Evolutionary conservation across 2,888 invertebrate species (phyloP), one percentile per base, ranked within the genome.

Genomic region (Tuberolachnus salignus): DNA sequence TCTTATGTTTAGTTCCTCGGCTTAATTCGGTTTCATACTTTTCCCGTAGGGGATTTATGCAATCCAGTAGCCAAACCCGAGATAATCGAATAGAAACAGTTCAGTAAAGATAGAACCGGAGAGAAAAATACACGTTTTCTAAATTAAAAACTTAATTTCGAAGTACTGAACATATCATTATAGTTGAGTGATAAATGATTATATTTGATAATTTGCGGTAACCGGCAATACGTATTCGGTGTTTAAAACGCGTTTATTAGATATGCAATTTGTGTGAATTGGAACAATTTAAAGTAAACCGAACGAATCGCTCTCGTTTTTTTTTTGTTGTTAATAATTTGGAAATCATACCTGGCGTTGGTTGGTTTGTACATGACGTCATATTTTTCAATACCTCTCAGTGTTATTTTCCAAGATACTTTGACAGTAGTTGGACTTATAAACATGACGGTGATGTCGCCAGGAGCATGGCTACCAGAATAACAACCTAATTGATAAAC

Each of bases 331-430:
- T 16, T 49, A 63, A 63, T 16, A 44, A 10, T 23, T 75, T 67
- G 11, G 26, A 14, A 23, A 55, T 85, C 90, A 90, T 92, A 94
- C 94, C 94, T 94, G 87, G 94, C 94, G 87, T 94, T 93, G 70
- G 94, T 92, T 67, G 94, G 94, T 85, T 94, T 94, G 87, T 94
- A 94, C 23, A 92, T 94, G 86, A 95, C 94, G 87, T 94, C 94
- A 88, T 94, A 94, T 86, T 94, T 94, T 85, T 94, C 94, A 82
- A 93, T 91, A 83, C 91, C 89, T 69, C 44, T 80, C 14, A 81
- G 63, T 83, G 92, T 91, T 81, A 92, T 93, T 83, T 92, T 92
- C 94, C 95, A 95, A 82, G 93, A 92, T 57, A 95, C 92, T 83
- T 92, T 90, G 82, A 94, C 93, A 69, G 94, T 92, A 82, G 92